phyloP scores from a whole-genome alignment of 2,888 invertebrate species.

The Phlogophora meticulosa region DNA sequence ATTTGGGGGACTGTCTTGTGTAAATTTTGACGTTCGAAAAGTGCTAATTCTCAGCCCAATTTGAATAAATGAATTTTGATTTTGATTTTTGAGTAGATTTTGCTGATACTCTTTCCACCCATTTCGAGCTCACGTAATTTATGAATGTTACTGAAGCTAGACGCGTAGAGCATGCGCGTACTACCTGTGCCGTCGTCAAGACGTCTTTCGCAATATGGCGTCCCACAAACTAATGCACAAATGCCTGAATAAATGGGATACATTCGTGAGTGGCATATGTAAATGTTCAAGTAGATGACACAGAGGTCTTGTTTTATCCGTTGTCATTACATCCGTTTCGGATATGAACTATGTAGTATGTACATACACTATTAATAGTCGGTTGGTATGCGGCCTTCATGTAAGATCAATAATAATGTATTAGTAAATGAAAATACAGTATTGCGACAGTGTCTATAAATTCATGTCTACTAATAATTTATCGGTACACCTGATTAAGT shows the following conservation, averaged over 20 bases:
- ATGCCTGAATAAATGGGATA: constrained; percentile 53
- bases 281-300: constrained; percentile 35
- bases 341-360: constrained; percentile 46
- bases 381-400: constrained; percentile 68
- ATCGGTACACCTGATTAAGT: constrained; percentile 50
- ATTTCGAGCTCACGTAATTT: too few species aligned
- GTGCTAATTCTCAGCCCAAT: too few species aligned
- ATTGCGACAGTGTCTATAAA: constrained; percentile 57
- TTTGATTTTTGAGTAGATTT: too few species aligned
- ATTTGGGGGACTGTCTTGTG: too few species aligned
- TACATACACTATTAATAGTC: constrained; percentile 51
- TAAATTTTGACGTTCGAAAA: too few species aligned
- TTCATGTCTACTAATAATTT: constrained; percentile 54
- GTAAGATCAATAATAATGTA: constrained; percentile 51
- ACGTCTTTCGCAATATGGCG: constrained; percentile 47
- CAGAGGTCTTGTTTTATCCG: constrained; percentile 37
- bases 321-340: constrained; percentile 68
- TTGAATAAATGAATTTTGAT: too few species aligned
- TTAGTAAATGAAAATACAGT: constrained; percentile 64
- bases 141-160: constrained; percentile 3
- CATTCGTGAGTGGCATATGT: constrained; percentile 47
- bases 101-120: too few species aligned
- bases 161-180: constrained; percentile 35
- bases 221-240: constrained; percentile 42
- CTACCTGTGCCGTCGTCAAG: constrained; percentile 34